phyloP scores from a whole-genome alignment of 2,888 invertebrate species.

The Gymnoscelis rufifasciata region DNA sequence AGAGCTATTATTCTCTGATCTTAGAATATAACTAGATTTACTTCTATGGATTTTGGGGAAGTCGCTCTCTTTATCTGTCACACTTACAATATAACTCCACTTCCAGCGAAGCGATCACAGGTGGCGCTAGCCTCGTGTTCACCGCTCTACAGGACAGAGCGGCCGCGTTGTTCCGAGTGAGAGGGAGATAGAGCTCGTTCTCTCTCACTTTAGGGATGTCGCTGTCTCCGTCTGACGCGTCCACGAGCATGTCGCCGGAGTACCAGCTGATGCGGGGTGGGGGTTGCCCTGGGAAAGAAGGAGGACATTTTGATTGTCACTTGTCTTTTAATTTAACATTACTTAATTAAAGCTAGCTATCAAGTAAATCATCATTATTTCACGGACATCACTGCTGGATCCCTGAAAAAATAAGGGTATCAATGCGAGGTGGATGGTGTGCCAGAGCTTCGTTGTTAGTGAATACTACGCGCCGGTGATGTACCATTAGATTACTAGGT shows the following conservation, averaged over 20 bases:
- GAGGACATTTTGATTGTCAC: too few species aligned
- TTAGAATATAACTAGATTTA: too few species aligned
- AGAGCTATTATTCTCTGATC: too few species aligned
- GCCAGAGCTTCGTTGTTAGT: too few species aligned
- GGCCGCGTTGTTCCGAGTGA: constrained; percentile 84
- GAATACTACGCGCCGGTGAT: too few species aligned
- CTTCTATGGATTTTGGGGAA: too few species aligned
- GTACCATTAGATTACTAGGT: too few species aligned
- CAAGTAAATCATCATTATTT: not conserved
- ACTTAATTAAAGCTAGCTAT: not conserved
- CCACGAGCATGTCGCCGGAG: constrained; percentile 85
- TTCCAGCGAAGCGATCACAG: constrained; percentile 82
- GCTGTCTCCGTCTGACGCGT: constrained; percentile 82
- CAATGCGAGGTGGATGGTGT: too few species aligned
- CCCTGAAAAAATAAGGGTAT: too few species aligned
- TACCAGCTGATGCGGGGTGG: constrained; percentile 88
- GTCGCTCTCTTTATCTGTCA: not conserved
- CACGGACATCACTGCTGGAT: too few species aligned
- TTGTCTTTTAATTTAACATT: not conserved
- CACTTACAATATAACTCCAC: constrained; percentile 87
- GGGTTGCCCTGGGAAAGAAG: constrained; percentile 80
- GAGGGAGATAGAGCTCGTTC: constrained; percentile 82
- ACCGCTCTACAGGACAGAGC: constrained; percentile 85
- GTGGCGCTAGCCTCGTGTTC: constrained; percentile 84
- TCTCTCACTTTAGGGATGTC: constrained; percentile 83